phyloP scores from a whole-genome alignment of 1,140 invertebrate species.

The Hypothenemus hampei region DNA sequence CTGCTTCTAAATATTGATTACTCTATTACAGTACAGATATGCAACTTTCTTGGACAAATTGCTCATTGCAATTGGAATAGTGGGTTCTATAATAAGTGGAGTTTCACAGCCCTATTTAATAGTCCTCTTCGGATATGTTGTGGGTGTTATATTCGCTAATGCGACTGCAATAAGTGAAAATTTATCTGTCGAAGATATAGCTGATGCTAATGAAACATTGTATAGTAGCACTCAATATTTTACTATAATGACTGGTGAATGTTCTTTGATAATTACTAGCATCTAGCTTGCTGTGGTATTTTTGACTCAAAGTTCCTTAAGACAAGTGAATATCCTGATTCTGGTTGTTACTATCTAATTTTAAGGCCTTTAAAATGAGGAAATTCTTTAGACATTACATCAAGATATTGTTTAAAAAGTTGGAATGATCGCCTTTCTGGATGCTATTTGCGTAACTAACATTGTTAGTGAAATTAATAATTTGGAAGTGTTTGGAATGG shows the following conservation, averaged over 20 bases:
- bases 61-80: slow-evolving; percentile 28
- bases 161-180: slow-evolving; percentile 11
- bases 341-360: too few species aligned
- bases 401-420: slow-evolving; percentile 82
- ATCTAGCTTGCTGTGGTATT: slow-evolving; percentile 31
- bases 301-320: slow-evolving; percentile 33
- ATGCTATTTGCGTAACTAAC: slow-evolving; percentile 63
- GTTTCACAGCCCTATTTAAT: slow-evolving; percentile 28
- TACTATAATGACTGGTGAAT: slow-evolving; percentile 21
- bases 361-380: slow-evolving; percentile 53
- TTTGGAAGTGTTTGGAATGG: slow-evolving; percentile 69
- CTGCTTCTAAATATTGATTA: background rate
- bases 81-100: slow-evolving; percentile 32
- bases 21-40: slow-evolving; percentile 9
- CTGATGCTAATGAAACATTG: slow-evolving; percentile 17
- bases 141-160: slow-evolving; percentile 32
- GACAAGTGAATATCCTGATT: slow-evolving; percentile 38
- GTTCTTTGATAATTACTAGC: slow-evolving; percentile 28
- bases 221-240: slow-evolving; percentile 26
- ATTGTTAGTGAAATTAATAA: slow-evolving; percentile 69
- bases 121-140: slow-evolving; percentile 35
- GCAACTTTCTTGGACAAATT: slow-evolving; percentile 29
- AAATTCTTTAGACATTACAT: slow-evolving; percentile 59
- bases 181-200: slow-evolving; percentile 3
- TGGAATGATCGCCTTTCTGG: slow-evolving; percentile 69